Evolutionary conservation across 2,113 vertebrate species (phyloP), one percentile per base, ranked within the genome.

Genomic region (Rhinolophus sinicus): DNA sequence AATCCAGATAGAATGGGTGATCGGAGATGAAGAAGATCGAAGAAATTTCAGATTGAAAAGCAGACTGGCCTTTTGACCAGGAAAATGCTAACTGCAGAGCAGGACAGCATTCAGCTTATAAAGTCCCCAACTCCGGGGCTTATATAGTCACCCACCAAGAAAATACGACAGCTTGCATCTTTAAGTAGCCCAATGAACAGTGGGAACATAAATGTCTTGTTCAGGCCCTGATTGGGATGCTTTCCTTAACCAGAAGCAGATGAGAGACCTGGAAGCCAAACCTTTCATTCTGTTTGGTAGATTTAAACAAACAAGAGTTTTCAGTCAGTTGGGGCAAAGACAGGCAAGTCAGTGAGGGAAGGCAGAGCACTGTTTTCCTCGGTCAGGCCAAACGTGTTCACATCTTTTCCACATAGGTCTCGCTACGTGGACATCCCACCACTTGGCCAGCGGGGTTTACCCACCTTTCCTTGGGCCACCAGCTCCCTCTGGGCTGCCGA

Each of bases 401-500:
- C n/a, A 15, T 65, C 9, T 8, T 70, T 40, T 9, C 83, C 62
- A 52, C 26, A 1, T 40, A 1, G 81, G 87, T 67, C 35, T 52
- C 6, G 4, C 9, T 3, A 0, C 0, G 8, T 13, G 18, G 11
- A 2, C 6, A 30, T 76, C 3, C 8, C 47, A 1, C 1, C 62
- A 19, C 24, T 28, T 3, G 22, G 84, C 0, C 30, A 30, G 50
- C 15, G 40, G 44, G 44, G 30, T 76, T 94, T 47, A 98, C 99
- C 98, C 95, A 99, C 99, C 99, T 99, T 99, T 96, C 99, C 99
- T 97, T 99, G 99, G 84, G 99, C 99, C 94, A 99, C 99, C 97
- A 99, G 99, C 96, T 99, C 99, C 96, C 99, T 99, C 98, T 99
- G 99, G 88, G 99, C 99, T 13, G 99, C 99, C 0, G 99, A 99